phyloP scores from a whole-genome alignment of 2,113 vertebrate species.

The Etheostoma cragini region DNA sequence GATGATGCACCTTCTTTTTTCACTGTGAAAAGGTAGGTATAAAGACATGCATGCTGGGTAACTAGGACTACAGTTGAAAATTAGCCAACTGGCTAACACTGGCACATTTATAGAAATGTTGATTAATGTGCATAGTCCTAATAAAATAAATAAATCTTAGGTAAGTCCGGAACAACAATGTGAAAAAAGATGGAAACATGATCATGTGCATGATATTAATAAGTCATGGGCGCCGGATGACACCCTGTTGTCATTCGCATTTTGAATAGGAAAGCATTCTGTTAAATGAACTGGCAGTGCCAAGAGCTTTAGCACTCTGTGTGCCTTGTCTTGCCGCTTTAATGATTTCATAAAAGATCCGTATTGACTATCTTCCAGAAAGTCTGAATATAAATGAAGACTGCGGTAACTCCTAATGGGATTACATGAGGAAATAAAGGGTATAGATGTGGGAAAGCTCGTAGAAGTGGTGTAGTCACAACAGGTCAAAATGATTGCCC shows the following conservation, averaged over 20 bases:
- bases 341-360: slow-evolving; percentile 10
- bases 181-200: slow-evolving; percentile 2
- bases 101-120: no score
- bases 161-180: not conserved
- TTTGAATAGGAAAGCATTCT: slow-evolving; percentile 18
- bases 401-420: not conserved
- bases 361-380: not conserved
- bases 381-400: not conserved
- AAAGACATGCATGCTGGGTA: no score
- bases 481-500: not conserved
- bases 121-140: no score
- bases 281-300: slow-evolving; percentile 14
- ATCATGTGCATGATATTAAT: not conserved
- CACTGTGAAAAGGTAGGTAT: not conserved
- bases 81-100: no score
- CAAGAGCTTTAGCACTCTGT: slow-evolving; percentile 29
- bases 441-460: not conserved
- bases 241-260: slow-evolving; percentile 1
- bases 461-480: not conserved
- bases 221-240: slow-evolving; percentile 3
- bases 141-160: no score
- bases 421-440: not conserved
- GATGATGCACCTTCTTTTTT: not conserved
- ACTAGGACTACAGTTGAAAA: no score
- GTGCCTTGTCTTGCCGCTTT: not conserved